Base-by-base conservation (phyloP, 2,888 invertebrate species). In the Loripinus fragilis region DNA sequence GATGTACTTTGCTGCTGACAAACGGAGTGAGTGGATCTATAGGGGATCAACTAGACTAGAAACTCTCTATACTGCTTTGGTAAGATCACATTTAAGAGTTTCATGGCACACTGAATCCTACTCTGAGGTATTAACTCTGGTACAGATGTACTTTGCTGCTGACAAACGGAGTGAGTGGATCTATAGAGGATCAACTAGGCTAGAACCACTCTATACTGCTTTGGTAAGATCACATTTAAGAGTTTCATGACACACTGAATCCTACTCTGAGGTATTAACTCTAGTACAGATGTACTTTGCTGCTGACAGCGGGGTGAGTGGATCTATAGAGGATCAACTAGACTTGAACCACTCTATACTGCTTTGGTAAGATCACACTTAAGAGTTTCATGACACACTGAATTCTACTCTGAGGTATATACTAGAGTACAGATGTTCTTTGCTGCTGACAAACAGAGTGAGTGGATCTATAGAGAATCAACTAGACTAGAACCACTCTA, bases 391-490 rank as follows among this genome's bases (percentile, higher is more conserved):
- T n/a, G n/a, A n/a, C n/a, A n/a, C n/a, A n/a, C n/a, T n/a, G n/a
- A n/a, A n/a, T n/a, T n/a, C n/a, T n/a, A n/a, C n/a, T n/a, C n/a
- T 25, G 95, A 96, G 78, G 96, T 98, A n/a, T 98, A 98, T 94
- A 97, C 97, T 41, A 98, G 98, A 50, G 98, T 97, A 0, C 96
- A 97, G 89, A 96, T 98, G 94, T 95, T 95, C 90, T 98, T 98
- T 92, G 95, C 96, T 64, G 95, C 95, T 0, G 96, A 96, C 85
- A 95, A 95, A 65, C 85, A 91, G 25, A 95, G 96, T 17, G 99
- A 99, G 94, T 98, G 98, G 98, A 97, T 99, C 78, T 99, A 98
- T 94, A 95, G 99, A 69, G 99, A 99, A 0, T 98, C 98, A 0
- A 96, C 97, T 0, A 95, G 98, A 41, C 95, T 99, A 2, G 92